Base-by-base conservation (phyloP, 2,888 invertebrate genomes). In the Lithophane socia region DNA sequence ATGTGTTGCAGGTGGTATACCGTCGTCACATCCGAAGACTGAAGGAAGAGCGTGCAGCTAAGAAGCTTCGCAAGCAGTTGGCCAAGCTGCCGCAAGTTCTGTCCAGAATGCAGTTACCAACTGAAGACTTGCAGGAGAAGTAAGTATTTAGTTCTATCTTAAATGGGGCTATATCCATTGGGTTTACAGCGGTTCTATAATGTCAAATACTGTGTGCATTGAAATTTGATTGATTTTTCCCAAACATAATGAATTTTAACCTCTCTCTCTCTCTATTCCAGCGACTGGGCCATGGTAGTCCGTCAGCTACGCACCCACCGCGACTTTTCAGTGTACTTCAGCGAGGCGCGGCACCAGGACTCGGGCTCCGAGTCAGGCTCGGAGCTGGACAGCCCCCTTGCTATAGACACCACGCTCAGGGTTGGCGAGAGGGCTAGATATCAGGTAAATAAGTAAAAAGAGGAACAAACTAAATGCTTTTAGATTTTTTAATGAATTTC, bases 301-400 rank as follows among this genome's bases (percentile, higher is more conserved):
- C 98, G 98, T 81, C 98, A 98, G 94, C 97, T 99, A 87, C 98
- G 98, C 86, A 97, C 98, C 74, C 99, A 99, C 95, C 98, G 99
- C n/a, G 98, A 99, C 94, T 99, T 99, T 96, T 98, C 98, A 76
- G 98, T 98, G 91, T 99, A 99, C 97, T 99, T 99, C 97, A 98
- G 99, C 90, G 98, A 98, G 91, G 91, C 98, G 97, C 69, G 98
- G 97, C 97, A 92, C 97, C 92, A 72, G 91, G 89, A 90, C 78
- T 94, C 94, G 94, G 93, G 97, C 97, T 93, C 96, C 12, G 96
- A 94, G 58, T 92, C 93, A 94, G 94, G 98, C 97, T 93, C 96
- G 0, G 96, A 95, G 2, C 89, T 92, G 37, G 95, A 95, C 85
- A 94, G 94, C 71, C 94, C 94, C 0, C 92, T 94, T 29, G 91